Evolutionary conservation across 2,797 vertebrate genomes (phyloP).

Genomic region (Megaceryle alcyon): DNA sequence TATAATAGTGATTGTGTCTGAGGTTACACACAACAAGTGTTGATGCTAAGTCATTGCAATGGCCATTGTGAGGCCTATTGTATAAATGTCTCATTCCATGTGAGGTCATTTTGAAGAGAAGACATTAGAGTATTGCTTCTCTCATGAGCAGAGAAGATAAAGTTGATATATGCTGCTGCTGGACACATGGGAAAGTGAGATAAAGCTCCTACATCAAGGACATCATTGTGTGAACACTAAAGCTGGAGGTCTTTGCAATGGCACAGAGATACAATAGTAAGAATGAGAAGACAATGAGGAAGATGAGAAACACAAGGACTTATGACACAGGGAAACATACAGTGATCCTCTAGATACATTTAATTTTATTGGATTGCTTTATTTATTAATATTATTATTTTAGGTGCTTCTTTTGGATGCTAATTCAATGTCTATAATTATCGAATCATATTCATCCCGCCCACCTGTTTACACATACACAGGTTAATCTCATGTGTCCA

Average conservation of each 20-base stretch:
- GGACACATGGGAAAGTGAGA: slow-evolving; percentile 20
- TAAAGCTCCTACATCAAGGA: slow-evolving; percentile 48
- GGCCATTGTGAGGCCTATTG: slow-evolving; percentile 27
- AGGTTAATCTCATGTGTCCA: neutral
- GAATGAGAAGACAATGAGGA: neutral
- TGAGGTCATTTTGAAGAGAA: neutral
- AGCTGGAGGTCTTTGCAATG: neutral
- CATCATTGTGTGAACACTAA: neutral
- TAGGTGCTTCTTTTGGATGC: neutral
- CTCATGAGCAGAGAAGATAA: slow-evolving; percentile 29
- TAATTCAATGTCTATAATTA: neutral
- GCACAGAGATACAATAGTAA: neutral
- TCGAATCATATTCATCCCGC: neutral
- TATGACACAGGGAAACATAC: neutral
- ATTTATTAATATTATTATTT: neutral
- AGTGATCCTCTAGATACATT: slow-evolving; percentile 13
- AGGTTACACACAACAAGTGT: slow-evolving; percentile 59
- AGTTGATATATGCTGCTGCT: neutral
- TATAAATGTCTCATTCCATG: neutral
- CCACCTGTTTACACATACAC: neutral
- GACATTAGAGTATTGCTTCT: neutral
- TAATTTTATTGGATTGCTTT: neutral
- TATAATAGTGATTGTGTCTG: slow-evolving; percentile 49
- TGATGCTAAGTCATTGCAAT: neutral
- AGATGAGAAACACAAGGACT: neutral